Evolutionary conservation across 2,888 invertebrate genomes (phyloP).

Genomic region (Amiota mariae): DNA sequence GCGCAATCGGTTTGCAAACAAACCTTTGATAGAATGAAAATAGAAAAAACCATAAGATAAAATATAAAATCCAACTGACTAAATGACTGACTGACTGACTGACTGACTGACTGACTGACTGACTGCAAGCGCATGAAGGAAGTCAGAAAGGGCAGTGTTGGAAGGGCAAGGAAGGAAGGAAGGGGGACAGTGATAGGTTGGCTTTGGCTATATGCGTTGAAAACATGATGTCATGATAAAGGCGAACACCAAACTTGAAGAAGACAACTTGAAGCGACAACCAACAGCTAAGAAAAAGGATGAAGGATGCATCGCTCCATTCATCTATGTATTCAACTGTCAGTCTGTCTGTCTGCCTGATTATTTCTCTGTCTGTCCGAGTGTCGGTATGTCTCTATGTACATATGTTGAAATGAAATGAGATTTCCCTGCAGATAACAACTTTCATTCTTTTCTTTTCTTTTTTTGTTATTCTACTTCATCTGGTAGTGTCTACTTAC

Average conservation of each 20-base stretch:
- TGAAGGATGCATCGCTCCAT: conserved; percentile 41
- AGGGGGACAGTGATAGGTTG: too few species aligned
- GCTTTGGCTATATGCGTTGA: conserved; percentile 42
- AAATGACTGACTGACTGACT: too few species aligned
- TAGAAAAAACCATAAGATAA: not conserved
- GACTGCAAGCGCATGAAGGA: conserved; percentile 12
- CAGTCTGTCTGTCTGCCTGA: not conserved
- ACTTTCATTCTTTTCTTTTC: not conserved
- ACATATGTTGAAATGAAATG: conserved; percentile 55
- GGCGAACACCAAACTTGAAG: too few species aligned
- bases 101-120: conserved; percentile 16
- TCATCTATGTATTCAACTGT: conserved; percentile 5
- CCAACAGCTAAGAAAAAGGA: conserved; percentile 42
- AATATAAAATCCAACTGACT: conserved; percentile 28
- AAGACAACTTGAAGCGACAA: too few species aligned
- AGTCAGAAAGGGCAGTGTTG: too few species aligned
- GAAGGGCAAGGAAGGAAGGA: too few species aligned
- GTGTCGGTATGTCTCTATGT: conserved; percentile 42
- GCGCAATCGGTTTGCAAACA: not conserved
- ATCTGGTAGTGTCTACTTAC: not conserved
- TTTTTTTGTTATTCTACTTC: not conserved
- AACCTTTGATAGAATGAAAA: not conserved
- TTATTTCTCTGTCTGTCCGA: conserved; percentile 7
- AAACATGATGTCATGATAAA: conserved; percentile 49
- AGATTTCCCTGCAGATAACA: conserved; percentile 49